Conservation (phyloP, 2,113 vertebrate genomes). For the Nothocercus julius region DNA sequence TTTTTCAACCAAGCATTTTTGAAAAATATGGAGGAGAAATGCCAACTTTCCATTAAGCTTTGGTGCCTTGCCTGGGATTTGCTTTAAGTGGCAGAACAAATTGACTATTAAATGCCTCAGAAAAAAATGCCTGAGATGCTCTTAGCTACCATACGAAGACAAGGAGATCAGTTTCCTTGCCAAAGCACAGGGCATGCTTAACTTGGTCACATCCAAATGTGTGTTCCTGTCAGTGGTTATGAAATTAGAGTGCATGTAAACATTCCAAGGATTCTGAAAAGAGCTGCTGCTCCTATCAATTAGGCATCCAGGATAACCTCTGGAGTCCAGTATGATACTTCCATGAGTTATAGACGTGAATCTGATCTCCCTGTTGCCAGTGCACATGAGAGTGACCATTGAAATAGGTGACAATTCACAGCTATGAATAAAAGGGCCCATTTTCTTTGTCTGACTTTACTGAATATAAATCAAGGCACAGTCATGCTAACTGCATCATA, state of each 20-base stretch:
- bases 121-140: neutral
- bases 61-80: neutral
- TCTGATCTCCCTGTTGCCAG: neutral
- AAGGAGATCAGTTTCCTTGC: neutral
- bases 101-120: neutral
- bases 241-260: neutral
- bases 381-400: accelerated
- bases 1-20: neutral
- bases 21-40: neutral
- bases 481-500: neutral
- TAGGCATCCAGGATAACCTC: neutral
- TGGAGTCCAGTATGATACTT: neutral
- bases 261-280: neutral
- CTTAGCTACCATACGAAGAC: neutral
- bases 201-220: neutral
- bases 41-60: neutral
- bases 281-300: neutral
- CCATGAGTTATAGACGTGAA: neutral
- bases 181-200: neutral
- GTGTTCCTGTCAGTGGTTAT: neutral
- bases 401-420: neutral
- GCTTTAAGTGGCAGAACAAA: neutral
- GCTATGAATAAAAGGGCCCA: neutral
- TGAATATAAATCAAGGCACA: constrained; percentile 40
- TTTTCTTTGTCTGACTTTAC: constrained; percentile 31